Evolutionary conservation across 2,113 vertebrate genomes (phyloP).

Genomic region (Rostratula benghalensis): DNA sequence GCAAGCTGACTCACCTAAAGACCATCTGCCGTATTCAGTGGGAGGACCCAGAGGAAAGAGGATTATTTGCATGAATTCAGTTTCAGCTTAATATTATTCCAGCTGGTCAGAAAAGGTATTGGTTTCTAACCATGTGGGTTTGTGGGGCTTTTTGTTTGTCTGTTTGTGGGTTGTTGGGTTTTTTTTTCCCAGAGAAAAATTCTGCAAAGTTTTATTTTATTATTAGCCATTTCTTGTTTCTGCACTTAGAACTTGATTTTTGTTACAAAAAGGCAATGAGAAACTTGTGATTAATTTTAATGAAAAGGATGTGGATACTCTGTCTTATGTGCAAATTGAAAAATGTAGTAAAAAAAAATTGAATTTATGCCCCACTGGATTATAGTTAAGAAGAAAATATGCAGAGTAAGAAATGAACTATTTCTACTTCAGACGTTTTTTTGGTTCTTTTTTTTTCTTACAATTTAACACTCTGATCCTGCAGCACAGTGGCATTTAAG

Average conservation of each 20-base stretch:
- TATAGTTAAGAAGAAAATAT: not conserved
- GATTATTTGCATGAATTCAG: conserved; percentile 31
- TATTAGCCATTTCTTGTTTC: not conserved
- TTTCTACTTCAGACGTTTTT: not conserved
- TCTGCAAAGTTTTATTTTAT: not conserved
- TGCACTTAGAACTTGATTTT: not conserved
- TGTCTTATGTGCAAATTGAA: not conserved
- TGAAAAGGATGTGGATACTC: not conserved
- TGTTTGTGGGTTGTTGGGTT: too few relatives aligned
- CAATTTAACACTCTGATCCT: not conserved
- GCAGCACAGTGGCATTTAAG: not conserved
- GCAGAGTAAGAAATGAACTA: not conserved
- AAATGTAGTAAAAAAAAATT: not conserved
- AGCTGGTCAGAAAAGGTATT: conserved; percentile 16
- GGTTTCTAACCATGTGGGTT: not conserved
- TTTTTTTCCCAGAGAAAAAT: not conserved
- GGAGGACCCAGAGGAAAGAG: conserved; percentile 30
- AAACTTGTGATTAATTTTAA: not conserved
- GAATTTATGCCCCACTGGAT: not conserved
- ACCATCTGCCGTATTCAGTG: conserved; percentile 20
- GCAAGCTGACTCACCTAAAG: conserved; percentile 18
- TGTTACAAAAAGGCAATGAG: not conserved
- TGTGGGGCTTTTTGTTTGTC: not conserved
- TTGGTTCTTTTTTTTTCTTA: not conserved
- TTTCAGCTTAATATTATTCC: conserved; percentile 45